These are phyloP conservation scores for Oryzias melastigma DNA, from an alignment of 2,113 vertebrate species.

Conservation along the genomic window DNA sequence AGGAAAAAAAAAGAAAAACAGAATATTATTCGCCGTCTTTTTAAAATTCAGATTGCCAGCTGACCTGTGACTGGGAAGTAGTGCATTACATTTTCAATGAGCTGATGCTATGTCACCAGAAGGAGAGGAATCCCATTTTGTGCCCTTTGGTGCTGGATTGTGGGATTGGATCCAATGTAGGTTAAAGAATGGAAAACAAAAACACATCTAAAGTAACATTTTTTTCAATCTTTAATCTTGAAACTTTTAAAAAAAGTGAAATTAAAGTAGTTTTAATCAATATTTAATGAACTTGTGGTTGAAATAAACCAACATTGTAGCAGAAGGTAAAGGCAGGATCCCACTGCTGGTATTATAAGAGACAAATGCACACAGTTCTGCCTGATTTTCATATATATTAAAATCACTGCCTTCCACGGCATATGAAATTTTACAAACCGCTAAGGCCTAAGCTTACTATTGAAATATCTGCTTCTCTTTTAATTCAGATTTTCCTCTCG, in stretches of 20 bases:
- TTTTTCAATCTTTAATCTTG: slow-evolving; percentile 2
- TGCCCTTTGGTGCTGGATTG: slow-evolving; percentile 75
- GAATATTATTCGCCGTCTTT: slow-evolving; percentile 99
- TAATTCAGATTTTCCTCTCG: slow-evolving; percentile 61
- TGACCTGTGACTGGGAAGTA: slow-evolving; percentile 99
- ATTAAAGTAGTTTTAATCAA: neutral
- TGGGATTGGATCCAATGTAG: slow-evolving; percentile 66
- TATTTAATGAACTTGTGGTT: neutral
- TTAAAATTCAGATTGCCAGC: slow-evolving; percentile 99
- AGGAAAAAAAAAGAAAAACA: slow-evolving; percentile 80
- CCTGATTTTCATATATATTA: slow-evolving; percentile 99
- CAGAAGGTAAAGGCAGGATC: slow-evolving; percentile 45
- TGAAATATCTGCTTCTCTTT: slow-evolving; percentile 75
- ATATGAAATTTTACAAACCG: slow-evolving; percentile 83
- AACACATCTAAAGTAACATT: slow-evolving; percentile 31
- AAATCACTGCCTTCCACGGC: slow-evolving; percentile 84
- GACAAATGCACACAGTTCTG: slow-evolving; percentile 84
- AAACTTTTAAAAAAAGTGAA: slow-evolving; percentile 26
- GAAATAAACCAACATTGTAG: slow-evolving; percentile 15
- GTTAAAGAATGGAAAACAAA: slow-evolving; percentile 50
- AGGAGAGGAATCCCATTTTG: slow-evolving; percentile 78
- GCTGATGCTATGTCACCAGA: slow-evolving; percentile 84
- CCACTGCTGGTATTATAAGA: slow-evolving; percentile 82
- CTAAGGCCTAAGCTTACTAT: slow-evolving; percentile 78
- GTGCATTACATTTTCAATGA: slow-evolving; percentile 99